A percentile compares a stretch with the other conserved stretches of the same genome.
Evolutionary conservation across 2,113 vertebrate genomes (phyloP).

Genomic region (Chionomys nivalis): DNA sequence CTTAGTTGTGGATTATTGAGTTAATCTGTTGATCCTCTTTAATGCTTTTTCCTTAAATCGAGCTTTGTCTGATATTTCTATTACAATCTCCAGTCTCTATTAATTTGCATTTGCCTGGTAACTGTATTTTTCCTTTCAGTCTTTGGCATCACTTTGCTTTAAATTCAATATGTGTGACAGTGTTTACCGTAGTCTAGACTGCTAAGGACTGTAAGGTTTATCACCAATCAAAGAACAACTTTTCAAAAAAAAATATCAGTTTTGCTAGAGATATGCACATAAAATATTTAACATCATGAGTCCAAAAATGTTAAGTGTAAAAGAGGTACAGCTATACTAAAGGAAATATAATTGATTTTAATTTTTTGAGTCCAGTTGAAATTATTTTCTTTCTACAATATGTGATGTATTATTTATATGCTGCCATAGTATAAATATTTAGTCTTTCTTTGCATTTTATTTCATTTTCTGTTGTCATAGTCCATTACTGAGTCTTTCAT

Average conservation of each 20-base stretch:
- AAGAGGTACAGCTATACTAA: neutral
- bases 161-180: neutral
- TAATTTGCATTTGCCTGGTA: neutral
- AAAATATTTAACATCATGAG: neutral
- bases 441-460: neutral
- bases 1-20: constrained; percentile 16
- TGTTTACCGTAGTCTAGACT: neutral
- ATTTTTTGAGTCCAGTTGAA: neutral
- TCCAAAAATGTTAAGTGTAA: neutral
- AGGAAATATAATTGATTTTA: neutral
- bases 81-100: neutral
- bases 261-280: neutral
- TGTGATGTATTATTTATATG: neutral
- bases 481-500: neutral
- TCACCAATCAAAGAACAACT: neutral
- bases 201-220: neutral
- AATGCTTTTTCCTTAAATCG: constrained; percentile 22
- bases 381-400: neutral
- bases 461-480: neutral
- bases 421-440: neutral
- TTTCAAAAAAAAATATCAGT: neutral
- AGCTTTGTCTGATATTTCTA: neutral
- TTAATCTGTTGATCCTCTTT: constrained; percentile 42
- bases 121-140: neutral
- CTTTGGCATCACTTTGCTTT: neutral